These are phyloP conservation scores for Dasypolia templi DNA, from an alignment of 2,888 invertebrate genomes.

Conservation along the genomic window DNA sequence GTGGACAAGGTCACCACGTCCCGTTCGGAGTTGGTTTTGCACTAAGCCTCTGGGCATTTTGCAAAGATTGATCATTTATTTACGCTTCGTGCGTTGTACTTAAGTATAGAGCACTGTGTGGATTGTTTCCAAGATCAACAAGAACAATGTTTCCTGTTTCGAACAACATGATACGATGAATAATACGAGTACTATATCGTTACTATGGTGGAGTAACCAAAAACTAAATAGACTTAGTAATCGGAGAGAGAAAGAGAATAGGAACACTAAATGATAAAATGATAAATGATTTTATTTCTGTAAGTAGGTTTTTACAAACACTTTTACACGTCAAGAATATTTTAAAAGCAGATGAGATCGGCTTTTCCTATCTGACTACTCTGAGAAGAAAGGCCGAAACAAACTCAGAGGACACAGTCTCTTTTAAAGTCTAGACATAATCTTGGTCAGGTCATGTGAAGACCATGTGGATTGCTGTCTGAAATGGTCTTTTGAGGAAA, in stretches of 20 bases:
- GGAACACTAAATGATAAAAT: too few relatives aligned
- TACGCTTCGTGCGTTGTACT: not conserved
- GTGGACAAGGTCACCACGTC: not conserved
- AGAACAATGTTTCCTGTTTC: not conserved
- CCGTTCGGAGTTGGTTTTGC: not conserved
- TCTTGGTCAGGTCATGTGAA: too few relatives aligned
- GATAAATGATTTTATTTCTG: too few relatives aligned
- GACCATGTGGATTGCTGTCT: too few relatives aligned
- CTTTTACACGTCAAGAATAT: too few relatives aligned
- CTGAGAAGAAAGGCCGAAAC: too few relatives aligned
- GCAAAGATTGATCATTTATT: not conserved
- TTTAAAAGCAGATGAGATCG: too few relatives aligned
- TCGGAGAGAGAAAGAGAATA: not conserved
- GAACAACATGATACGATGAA: not conserved
- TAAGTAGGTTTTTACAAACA: too few relatives aligned
- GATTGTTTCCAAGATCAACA: not conserved
- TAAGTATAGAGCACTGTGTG: not conserved
- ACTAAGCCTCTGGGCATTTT: not conserved
- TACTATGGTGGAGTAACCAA: not conserved
- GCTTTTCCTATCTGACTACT: too few relatives aligned
- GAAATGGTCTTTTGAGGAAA: too few relatives aligned
- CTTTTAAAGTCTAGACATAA: too few relatives aligned
- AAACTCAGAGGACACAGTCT: too few relatives aligned
- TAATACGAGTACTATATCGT: not conserved
- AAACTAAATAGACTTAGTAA: not conserved